Percentiles rank a stretch among this genome's conserved stretches.
Evolutionary conservation across 2,113 vertebrate species (phyloP).

Genomic region (Ptyas mucosa): DNA sequence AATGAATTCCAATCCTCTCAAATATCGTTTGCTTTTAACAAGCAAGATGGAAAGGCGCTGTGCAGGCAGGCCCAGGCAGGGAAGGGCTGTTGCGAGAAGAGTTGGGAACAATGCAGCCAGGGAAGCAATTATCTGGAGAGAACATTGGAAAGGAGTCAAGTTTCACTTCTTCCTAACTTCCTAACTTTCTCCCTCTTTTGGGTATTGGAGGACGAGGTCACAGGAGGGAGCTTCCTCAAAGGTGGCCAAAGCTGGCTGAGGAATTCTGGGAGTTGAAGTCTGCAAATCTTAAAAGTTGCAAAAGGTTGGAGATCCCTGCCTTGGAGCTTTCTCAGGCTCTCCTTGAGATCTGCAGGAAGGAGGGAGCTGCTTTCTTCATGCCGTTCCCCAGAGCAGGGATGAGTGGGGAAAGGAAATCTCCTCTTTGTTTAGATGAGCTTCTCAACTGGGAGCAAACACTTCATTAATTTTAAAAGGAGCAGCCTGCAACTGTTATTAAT

Average conservation of each 20-base stretch:
- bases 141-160: slow-evolving; percentile 48
- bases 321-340: neutral
- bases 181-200: neutral
- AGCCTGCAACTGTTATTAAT: slow-evolving; percentile 65
- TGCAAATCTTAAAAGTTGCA: neutral
- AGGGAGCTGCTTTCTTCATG: neutral
- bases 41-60: slow-evolving; percentile 68
- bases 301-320: neutral
- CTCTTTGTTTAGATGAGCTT: slow-evolving; percentile 49
- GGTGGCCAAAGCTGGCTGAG: neutral
- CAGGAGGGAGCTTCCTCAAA: neutral
- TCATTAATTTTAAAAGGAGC: slow-evolving; percentile 73
- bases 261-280: neutral
- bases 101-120: slow-evolving; percentile 60
- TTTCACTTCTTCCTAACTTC: slow-evolving; percentile 39
- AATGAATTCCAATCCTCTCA: slow-evolving; percentile 71
- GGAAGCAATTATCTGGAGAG: slow-evolving; percentile 62
- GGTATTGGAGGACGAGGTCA: neutral
- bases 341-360: neutral
- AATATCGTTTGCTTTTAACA: slow-evolving; percentile 71
- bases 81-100: slow-evolving; percentile 30
- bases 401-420: neutral
- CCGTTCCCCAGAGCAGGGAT: neutral
- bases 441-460: slow-evolving; percentile 66
- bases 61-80: neutral